A percentile compares a stretch with the other conserved stretches of the same genome.
These are phyloP conservation scores for Phrynocephalus forsythii DNA, from an alignment of 2,797 vertebrate genomes.

Conservation along the genomic window DNA sequence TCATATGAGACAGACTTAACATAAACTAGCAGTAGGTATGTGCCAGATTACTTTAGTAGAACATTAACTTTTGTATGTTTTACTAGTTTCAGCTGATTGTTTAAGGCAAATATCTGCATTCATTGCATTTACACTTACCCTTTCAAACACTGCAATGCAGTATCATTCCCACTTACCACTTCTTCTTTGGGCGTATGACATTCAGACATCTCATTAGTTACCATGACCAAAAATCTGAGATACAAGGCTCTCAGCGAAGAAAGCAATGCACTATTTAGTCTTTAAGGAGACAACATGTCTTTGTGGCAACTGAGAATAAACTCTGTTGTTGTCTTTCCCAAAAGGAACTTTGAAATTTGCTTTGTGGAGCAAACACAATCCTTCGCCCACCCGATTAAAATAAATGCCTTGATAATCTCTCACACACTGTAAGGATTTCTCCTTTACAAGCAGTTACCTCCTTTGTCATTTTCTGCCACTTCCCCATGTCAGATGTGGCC, in stretches of 20 bases:
- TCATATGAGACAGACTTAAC: neutral
- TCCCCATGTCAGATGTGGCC: slow-evolving; percentile 45
- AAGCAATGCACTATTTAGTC: neutral
- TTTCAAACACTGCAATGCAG: neutral
- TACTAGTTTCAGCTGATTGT: neutral
- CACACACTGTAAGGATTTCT: neutral
- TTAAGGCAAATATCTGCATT: neutral
- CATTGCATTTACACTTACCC: neutral
- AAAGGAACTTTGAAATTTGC: neutral
- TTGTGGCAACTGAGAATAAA: neutral
- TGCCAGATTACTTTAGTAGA: neutral
- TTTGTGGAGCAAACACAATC: neutral
- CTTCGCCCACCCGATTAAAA: neutral
- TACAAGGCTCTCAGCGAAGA: neutral
- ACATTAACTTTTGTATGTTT: neutral
- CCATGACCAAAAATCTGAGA: neutral
- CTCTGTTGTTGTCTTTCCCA: too few species aligned
- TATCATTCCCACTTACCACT: neutral
- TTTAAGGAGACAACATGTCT: neutral
- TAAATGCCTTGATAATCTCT: too few species aligned
- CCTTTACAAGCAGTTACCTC: slow-evolving; percentile 63
- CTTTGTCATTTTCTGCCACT: slow-evolving; percentile 70
- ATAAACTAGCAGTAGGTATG: neutral
- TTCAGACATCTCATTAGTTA: neutral
- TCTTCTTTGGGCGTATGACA: neutral